Evolutionary conservation across 2,113 vertebrate species (phyloP), one percentile per base, ranked within the genome.

Genomic region (Gallinago jamesoni): DNA sequence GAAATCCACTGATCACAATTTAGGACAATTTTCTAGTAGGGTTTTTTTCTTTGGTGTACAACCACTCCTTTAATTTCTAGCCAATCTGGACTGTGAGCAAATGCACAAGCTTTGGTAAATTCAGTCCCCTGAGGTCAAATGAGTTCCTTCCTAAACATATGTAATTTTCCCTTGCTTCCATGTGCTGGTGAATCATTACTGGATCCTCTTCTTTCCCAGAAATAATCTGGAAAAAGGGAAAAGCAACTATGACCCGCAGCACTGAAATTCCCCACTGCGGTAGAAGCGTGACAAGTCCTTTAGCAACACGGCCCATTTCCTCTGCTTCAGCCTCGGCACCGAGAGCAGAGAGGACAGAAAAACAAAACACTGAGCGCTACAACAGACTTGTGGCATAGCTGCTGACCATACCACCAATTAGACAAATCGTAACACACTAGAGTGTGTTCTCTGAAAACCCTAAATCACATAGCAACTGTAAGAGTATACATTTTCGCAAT

Each of bases 181-280:
- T 59, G 67, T 55, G 84, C 80, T 47, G 84, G 82, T 89, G 84
- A 95, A 87, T 96, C 73, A 91, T 53, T 79, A 47, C 25, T 25
- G 43, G 48, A 87, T 56, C 63, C 52, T 91, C 72, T 57, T 85
- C 67, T 79, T 90, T 91, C 90, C 70, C 90, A 84, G 93, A 87
- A 93, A 82, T 50, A 83, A 72, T 50, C 89, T 72, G 87, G 60
- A 66, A 85, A 69, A 35, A 66, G 50, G 48, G 70, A 73, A 82
- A 90, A 90, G 64, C 73, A 90, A 68, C 43, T 37, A 43, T n/a
- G 47, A 90, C 39, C 91, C 0, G 0, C n/a, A 77, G 72, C 68
- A 74, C 60, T 0, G 1, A 87, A 90, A 89, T 91, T 89, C 73
- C 74, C 86, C 80, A 5, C 22, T 47, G 76, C 0, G 12, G 86